Percentiles rank a stretch among this genome's conserved stretches.
These are phyloP conservation scores for Bombus fervidus DNA, from an alignment of 1,140 invertebrate genomes.

Conservation along the genomic window DNA sequence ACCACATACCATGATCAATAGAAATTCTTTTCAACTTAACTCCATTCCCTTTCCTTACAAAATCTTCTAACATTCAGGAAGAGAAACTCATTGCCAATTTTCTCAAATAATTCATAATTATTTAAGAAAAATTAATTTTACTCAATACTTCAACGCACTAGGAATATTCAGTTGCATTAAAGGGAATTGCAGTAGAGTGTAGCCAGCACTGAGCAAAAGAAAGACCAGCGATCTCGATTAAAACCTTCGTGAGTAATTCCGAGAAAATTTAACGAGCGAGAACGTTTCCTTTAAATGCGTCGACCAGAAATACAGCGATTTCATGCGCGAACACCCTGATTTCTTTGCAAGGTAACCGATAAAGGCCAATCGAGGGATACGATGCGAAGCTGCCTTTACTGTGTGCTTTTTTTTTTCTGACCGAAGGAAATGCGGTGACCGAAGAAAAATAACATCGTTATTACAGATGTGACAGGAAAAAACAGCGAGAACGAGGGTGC, in stretches of 20 bases:
- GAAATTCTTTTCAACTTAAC: background rate
- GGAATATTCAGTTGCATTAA: background rate
- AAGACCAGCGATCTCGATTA: background rate
- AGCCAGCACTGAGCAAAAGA: rapidly evolving
- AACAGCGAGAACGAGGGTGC: background rate
- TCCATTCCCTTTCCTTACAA: too few species aligned
- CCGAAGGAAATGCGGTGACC: background rate
- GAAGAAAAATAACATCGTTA: slow-evolving; percentile 30
- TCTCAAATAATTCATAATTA: background rate
- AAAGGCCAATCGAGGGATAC: background rate
- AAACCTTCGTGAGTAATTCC: background rate
- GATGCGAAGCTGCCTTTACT: too few species aligned
- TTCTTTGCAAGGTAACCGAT: background rate
- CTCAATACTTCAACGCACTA: background rate
- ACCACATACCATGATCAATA: background rate
- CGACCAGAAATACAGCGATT: background rate
- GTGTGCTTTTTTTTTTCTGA: background rate
- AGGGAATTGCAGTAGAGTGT: background rate
- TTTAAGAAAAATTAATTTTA: background rate
- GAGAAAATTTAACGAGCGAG: background rate
- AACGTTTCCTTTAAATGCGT: background rate
- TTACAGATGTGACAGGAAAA: slow-evolving; percentile 2
- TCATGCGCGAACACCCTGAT: background rate
- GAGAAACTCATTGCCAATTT: background rate
- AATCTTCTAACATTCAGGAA: background rate